Percentiles rank a stretch among this genome's conserved stretches.
Evolutionary conservation across 2,888 invertebrate species (phyloP).

Genomic region (Spilarctia lutea): DNA sequence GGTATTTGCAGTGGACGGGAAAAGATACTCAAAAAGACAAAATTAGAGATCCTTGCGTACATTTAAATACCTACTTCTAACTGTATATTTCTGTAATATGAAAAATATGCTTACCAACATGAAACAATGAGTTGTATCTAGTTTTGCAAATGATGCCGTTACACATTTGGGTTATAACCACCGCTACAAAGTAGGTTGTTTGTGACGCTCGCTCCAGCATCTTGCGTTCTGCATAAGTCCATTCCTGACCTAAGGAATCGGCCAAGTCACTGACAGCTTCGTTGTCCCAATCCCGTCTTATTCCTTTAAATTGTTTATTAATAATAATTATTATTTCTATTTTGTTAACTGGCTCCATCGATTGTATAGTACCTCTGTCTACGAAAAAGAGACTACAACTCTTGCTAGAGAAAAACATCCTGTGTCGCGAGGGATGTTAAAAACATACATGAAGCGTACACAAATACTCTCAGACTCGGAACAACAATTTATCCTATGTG

Average conservation of each 20-base stretch:
- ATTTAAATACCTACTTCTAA: no score
- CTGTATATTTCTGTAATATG: no score
- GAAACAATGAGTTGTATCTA: slow-evolving; percentile 89
- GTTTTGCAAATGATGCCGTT: slow-evolving; percentile 92
- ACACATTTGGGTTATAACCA: slow-evolving; percentile 91
- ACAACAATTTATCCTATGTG: no score
- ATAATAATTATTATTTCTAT: background rate
- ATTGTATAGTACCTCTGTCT: no score
- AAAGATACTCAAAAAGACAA: no score
- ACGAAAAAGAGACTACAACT: no score
- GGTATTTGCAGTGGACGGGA: no score
- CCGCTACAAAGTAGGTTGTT: slow-evolving; percentile 90
- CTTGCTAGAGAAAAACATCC: no score
- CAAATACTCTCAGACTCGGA: no score
- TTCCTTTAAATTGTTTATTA: slow-evolving; percentile 72
- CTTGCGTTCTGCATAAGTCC: slow-evolving; percentile 90
- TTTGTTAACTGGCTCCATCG: background rate
- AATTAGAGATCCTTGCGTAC: no score
- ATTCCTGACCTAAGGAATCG: slow-evolving; percentile 92
- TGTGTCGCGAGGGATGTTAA: no score
- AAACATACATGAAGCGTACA: no score
- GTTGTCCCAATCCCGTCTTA: slow-evolving; percentile 91
- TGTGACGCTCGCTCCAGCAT: slow-evolving; percentile 89
- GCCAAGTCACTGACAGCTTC: slow-evolving; percentile 88
- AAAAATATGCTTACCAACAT: slow-evolving; percentile 86